Evolutionary conservation across 2,888 invertebrate species (phyloP).

Genomic region (Drosophila neonasuta): DNA sequence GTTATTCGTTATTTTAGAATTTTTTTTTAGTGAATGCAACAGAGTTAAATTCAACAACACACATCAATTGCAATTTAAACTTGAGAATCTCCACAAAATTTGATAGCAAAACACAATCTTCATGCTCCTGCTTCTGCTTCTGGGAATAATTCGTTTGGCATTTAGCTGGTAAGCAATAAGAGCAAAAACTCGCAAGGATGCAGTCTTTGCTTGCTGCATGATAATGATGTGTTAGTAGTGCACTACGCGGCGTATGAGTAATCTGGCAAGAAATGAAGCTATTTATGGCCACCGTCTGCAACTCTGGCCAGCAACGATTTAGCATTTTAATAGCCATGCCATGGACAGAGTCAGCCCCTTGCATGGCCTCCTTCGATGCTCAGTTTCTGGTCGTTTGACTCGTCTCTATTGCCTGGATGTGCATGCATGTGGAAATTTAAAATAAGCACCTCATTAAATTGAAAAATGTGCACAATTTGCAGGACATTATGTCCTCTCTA

Average conservation of each 20-base stretch:
- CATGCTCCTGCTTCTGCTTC: no score
- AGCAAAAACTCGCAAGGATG: conserved; percentile 18
- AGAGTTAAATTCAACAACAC: no score
- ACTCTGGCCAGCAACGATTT: conserved; percentile 55
- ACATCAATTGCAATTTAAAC: no score
- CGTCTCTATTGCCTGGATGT: conserved; percentile 22
- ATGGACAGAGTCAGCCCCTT: conserved; percentile 23
- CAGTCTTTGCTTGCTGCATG: conserved; percentile 20
- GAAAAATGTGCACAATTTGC: conserved; percentile 77
- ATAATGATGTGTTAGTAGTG: conserved; percentile 65
- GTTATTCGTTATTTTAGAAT: no score
- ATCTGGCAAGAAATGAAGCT: conserved; percentile 57
- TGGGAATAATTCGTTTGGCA: no score
- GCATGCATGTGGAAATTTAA: conserved; percentile 74
- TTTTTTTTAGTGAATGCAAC: no score
- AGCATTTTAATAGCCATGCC: conserved; percentile 69
- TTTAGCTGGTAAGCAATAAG: no score
- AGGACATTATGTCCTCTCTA: conserved; percentile 68
- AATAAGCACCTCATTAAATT: conserved; percentile 80
- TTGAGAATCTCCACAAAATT: no score
- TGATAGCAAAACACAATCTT: no score
- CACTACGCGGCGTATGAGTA: conserved; percentile 63
- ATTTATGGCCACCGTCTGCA: conserved; percentile 46
- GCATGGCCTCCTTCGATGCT: conserved; percentile 31
- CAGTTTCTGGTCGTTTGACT: conserved; percentile 24